Base-by-base conservation (phyloP, 1,140 invertebrate genomes). In the Drosophila virilis region DNA sequence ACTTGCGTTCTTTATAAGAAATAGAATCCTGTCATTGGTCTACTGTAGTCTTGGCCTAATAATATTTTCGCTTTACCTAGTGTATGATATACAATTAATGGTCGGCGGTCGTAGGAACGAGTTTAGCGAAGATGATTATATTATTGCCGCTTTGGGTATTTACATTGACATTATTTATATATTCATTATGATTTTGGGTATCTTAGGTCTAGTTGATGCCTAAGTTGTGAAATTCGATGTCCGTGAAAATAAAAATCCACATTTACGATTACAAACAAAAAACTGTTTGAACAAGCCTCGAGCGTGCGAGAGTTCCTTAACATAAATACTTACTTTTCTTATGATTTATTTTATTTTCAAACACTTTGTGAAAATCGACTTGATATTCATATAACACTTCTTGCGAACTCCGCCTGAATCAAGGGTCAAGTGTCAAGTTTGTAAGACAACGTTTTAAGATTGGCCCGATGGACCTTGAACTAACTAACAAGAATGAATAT, bases 111-210 rank as follows among this genome's bases (percentile, higher is more conserved):
- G 52, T 7, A 5, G n/a, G 3, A 17, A 61, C 4, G 5, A 55
- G 9, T 80, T 15, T n/a, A 6, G 6, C 1, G 74, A 82, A 9
- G 13, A 48, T 1, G 78, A 80, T 43, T 80, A 60, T 22, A 28
- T 80, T 8, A 10, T 80, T 9, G 78, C 78, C 0, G 73, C 78
- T 6, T 13, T 80, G 8, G 0, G 8, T 5, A 50, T 80, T n/a
- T 80, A 81, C 33, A 4, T 12, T 6, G 59, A 82, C 43, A 43
- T 80, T 12, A 5, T 80, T 7, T 5, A n/a, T 0, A 8, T 81
- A 0, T 77, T 80, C 13, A 0, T 22, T 0, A 8, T 9, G 1
- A 2, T 80, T 13, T n/a, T 55, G 8, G 5, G 32, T 6, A 9
- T 13, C 15, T 8, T 58, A 9, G 45, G 22, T 3, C 13, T 55